These are phyloP conservation scores for Pedionomus torquatus DNA, from an alignment of 2,113 vertebrate genomes.

Conservation along the genomic window DNA sequence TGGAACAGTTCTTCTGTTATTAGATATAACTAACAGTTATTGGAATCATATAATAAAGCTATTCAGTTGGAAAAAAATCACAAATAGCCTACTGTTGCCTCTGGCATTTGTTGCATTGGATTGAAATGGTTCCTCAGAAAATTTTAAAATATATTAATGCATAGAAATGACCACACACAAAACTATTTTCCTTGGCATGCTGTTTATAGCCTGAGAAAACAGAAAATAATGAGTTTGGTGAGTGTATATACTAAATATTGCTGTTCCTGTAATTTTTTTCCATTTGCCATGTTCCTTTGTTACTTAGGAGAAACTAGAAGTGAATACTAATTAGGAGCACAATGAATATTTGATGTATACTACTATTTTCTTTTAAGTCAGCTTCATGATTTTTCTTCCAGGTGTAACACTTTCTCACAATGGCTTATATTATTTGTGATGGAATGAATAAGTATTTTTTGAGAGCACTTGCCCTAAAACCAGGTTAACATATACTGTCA, in stretches of 20 bases:
- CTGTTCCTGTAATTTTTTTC: constrained; percentile 32
- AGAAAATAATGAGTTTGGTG: constrained; percentile 64
- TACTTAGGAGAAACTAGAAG: constrained; percentile 55
- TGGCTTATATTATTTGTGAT: not conserved
- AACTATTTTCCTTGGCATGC: constrained; percentile 43
- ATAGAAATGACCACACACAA: constrained; percentile 57
- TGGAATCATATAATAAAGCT: constrained; percentile 37
- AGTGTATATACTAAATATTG: constrained; percentile 64
- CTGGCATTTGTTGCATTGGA: constrained; percentile 34
- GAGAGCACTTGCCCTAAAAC: not conserved
- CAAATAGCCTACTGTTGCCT: constrained; percentile 45
- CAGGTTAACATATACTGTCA: not conserved
- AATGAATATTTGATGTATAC: constrained; percentile 39
- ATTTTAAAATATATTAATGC: constrained; percentile 47
- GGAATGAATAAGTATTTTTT: not conserved
- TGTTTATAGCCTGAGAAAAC: constrained; percentile 61
- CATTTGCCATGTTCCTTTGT: constrained; percentile 44
- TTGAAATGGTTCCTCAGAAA: constrained; percentile 55
- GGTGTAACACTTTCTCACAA: not conserved
- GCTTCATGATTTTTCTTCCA: not conserved
- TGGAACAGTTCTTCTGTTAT: not conserved
- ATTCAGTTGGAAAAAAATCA: constrained; percentile 16
- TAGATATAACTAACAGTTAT: constrained; percentile 2
- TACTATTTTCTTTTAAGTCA: not conserved
- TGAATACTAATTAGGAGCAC: constrained; percentile 55